These are phyloP conservation scores for Anabacerthia variegaticeps DNA, from an alignment of 2,797 vertebrate genomes.

Conservation along the genomic window DNA sequence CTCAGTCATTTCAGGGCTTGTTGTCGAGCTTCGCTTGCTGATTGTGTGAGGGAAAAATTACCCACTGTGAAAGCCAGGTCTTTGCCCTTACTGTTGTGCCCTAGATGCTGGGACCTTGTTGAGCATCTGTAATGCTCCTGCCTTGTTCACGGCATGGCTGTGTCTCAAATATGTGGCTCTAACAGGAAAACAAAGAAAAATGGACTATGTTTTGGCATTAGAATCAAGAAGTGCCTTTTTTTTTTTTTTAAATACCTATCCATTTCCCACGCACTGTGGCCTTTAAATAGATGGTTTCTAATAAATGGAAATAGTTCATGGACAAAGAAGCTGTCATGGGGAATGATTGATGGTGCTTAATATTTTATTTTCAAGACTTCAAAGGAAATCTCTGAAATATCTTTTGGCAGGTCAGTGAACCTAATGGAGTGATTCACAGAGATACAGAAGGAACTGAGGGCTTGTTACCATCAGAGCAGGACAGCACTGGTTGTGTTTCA, in stretches of 20 bases:
- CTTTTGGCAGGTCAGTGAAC: slow-evolving; percentile 19
- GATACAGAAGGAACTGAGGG: neutral
- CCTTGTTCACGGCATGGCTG: neutral
- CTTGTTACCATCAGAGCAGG: neutral
- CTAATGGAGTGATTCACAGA: neutral
- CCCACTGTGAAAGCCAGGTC: fast-evolving
- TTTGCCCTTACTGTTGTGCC: neutral
- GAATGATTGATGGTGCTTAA: slow-evolving; percentile 30
- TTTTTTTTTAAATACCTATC: neutral
- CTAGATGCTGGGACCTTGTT: neutral
- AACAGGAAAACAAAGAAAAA: slow-evolving; percentile 3
- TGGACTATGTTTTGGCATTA: neutral
- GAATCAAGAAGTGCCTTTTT: neutral
- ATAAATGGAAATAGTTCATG: slow-evolving; percentile 5
- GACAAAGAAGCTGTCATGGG: neutral
- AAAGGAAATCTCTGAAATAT: slow-evolving; percentile 37
- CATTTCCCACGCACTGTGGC: neutral
- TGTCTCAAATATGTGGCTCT: neutral
- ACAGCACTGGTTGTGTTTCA: neutral
- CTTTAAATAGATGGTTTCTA: slow-evolving; percentile 5
- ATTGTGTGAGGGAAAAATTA: neutral
- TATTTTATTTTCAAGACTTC: slow-evolving; percentile 39
- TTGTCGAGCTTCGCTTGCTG: neutral
- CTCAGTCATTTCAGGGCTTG: neutral
- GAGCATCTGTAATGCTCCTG: neutral